Conservation (phyloP, 1,140 invertebrate genomes). For the Cydia splendana region DNA sequence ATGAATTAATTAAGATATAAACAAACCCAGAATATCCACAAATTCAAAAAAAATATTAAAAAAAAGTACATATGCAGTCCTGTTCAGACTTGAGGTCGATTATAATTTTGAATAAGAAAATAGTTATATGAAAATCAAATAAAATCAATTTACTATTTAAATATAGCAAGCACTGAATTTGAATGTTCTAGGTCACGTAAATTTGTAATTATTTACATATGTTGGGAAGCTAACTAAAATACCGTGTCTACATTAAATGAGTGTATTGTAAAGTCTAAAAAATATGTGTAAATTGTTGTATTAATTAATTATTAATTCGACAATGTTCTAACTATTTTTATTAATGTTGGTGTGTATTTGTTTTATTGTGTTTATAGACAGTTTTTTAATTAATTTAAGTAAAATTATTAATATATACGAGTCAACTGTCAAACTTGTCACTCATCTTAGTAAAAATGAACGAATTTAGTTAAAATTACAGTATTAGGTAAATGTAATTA, state of each 20-base stretch:
- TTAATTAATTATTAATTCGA: constrained; percentile 28
- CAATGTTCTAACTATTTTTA: background rate
- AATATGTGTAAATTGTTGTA: constrained; percentile 36
- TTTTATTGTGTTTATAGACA: background rate
- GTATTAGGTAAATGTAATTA: background rate
- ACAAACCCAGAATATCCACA: too few relatives aligned
- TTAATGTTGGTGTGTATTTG: too few relatives aligned
- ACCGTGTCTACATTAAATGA: constrained; percentile 32
- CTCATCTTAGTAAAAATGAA: background rate
- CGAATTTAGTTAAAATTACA: background rate
- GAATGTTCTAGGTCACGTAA: constrained; percentile 72
- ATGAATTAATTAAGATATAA: too few relatives aligned
- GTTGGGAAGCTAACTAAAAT: constrained; percentile 47
- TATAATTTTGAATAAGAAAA: constrained; percentile 34
- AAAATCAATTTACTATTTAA: constrained; percentile 61
- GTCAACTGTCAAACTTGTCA: background rate
- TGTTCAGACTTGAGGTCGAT: background rate
- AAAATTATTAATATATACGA: background rate
- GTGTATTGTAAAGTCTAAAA: constrained; percentile 32
- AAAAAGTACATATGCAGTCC: constrained; percentile 7
- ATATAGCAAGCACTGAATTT: constrained; percentile 75
- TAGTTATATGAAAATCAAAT: constrained; percentile 34
- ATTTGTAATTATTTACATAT: constrained; percentile 71
- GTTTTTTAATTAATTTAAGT: background rate
- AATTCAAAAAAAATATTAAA: background rate